Percentiles rank a stretch among this genome's conserved stretches.
Evolutionary conservation across 2,888 invertebrate species (phyloP).

Genomic region (Nephrotoma guestfalica): DNA sequence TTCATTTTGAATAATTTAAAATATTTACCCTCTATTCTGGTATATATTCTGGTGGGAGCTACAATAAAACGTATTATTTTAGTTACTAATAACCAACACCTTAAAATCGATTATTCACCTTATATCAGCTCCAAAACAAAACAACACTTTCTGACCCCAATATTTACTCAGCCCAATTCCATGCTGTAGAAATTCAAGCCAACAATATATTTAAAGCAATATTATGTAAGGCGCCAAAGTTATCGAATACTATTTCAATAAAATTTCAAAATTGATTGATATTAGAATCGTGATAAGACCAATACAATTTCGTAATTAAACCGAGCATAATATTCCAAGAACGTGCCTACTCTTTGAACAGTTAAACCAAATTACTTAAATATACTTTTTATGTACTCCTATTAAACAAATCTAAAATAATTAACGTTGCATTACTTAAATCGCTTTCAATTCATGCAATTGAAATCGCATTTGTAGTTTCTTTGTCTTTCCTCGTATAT

Average conservation of each 20-base stretch:
- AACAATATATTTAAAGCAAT: background rate
- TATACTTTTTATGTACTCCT: background rate
- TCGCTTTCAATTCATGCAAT: background rate
- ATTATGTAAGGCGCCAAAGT: background rate
- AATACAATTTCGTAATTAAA: background rate
- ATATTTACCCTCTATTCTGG: no score
- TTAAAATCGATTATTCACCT: no score
- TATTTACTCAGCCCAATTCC: background rate
- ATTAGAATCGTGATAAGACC: background rate
- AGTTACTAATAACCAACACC: background rate
- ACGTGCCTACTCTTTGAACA: background rate
- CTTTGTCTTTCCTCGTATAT: background rate
- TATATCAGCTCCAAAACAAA: no score
- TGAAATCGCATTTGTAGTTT: background rate
- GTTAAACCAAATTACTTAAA: background rate
- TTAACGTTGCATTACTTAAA: background rate
- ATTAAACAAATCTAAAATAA: background rate
- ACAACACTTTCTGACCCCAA: background rate
- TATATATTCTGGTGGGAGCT: no score
- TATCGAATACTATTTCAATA: background rate
- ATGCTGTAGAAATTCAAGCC: background rate
- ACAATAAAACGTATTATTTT: no score
- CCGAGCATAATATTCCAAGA: background rate
- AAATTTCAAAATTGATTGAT: background rate
- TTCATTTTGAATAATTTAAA: no score